Base-by-base conservation (phyloP, 1,140 invertebrate genomes). In the Brachystomella parvula region DNA sequence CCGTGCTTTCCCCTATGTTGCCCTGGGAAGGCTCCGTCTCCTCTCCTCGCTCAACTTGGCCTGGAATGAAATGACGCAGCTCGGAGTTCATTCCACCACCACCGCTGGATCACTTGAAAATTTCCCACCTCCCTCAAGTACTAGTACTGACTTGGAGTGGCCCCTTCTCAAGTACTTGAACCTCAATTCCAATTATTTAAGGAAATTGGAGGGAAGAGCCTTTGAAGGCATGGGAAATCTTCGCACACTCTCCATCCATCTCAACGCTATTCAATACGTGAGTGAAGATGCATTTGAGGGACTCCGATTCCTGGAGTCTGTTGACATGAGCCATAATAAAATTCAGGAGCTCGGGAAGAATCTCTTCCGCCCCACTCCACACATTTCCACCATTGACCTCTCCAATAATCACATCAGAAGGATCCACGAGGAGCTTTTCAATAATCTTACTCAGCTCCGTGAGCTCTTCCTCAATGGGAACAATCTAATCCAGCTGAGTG, bases 391-490 rank as follows among this genome's bases (percentile, higher is more conserved):
- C 0, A 85, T 94, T 70, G 91, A 94, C 76, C 77, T 94, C 33
- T 91, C 89, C 74, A 86, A 91, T 75, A 94, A 94, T 79, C 90
- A 94, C 75, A 82, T 94, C 19, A 90, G 94, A 76, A 84, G 87
- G 64, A 87, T 94, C 1, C 83, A 83, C 32, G 68, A 76, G 28
- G 89, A 89, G 0, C 83, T 92, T 0, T 94, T 95, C 76, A 83
- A 86, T 19, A 85, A 86, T 74, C 77, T 94, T 57, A 84, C 84
- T 0, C 85, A 90, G 64, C 78, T 95, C 1, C 82, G 86, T 39
- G 88, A 89, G 75, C 79, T 94, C 26, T 92, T 92, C 76, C 78
- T 94, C n/a, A 87, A 89, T 0, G 89, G 93, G 76, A 95, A 95
- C 75, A 94, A 94, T 76, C 89, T 95, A 57, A 77, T 92, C 0